Conservation (phyloP, 1,140 invertebrate genomes). For the Aphis gossypii region DNA sequence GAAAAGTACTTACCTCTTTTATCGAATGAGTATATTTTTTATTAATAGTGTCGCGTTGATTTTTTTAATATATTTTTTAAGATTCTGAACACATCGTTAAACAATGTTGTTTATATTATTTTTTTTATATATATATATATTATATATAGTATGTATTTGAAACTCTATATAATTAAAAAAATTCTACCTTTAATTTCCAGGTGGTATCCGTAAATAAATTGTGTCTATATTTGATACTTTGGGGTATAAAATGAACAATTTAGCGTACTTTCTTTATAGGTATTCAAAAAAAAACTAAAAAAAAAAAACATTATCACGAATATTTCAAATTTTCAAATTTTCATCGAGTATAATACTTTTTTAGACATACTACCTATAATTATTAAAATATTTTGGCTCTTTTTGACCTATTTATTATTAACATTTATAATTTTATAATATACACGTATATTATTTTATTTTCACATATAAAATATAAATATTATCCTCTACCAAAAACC, state of each 20-base stretch:
- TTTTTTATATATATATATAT: too few relatives aligned
- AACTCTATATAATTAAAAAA: not conserved
- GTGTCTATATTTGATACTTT: too few relatives aligned
- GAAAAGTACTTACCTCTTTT: not conserved
- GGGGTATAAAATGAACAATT: too few relatives aligned
- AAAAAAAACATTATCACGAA: not conserved
- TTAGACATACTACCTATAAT: too few relatives aligned
- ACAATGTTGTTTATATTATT: not conserved
- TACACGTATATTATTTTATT: not conserved
- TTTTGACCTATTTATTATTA: too few relatives aligned
- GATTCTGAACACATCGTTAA: not conserved
- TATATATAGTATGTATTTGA: not conserved
- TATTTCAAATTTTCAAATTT: not conserved
- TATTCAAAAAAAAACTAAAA: too few relatives aligned
- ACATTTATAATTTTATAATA: not conserved
- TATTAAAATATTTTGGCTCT: too few relatives aligned
- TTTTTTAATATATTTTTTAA: not conserved
- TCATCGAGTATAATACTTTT: too few relatives aligned
- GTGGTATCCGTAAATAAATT: too few relatives aligned
- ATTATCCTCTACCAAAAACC: not conserved
- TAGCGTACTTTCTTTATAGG: too few relatives aligned
- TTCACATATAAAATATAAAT: not conserved
- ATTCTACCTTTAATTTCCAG: too few relatives aligned
- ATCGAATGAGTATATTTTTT: not conserved
- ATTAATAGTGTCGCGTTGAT: not conserved